These are phyloP conservation scores for Hypanus sabinus DNA, from an alignment of 2,113 vertebrate species.

Conservation along the genomic window DNA sequence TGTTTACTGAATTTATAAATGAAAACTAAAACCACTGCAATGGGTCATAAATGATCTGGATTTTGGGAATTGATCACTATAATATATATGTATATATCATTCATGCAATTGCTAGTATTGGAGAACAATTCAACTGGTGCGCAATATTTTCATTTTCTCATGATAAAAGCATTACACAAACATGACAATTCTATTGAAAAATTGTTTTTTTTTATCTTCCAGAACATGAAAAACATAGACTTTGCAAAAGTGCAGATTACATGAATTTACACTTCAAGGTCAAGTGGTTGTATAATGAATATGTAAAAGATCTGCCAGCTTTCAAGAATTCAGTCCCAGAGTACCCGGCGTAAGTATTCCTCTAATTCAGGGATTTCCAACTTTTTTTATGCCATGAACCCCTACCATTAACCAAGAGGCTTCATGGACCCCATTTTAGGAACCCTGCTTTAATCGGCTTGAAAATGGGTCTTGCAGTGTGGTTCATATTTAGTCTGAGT, in stretches of 20 bases:
- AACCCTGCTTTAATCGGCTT: background rate
- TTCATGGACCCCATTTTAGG: no score
- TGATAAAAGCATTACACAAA: background rate
- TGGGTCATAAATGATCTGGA: background rate
- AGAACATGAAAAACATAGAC: constrained; percentile 93
- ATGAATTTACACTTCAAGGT: constrained; percentile 99
- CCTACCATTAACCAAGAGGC: no score
- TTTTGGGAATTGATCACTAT: background rate
- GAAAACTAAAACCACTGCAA: background rate
- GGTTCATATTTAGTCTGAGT: background rate
- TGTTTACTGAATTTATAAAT: background rate
- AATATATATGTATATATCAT: background rate
- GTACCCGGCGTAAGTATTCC: constrained; percentile 82
- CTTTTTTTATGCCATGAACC: no score
- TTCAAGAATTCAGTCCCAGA: constrained; percentile 91
- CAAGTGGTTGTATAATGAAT: constrained; percentile 98
- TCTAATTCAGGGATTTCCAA: no score
- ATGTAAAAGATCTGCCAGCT: constrained; percentile 88
- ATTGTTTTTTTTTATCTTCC: background rate
- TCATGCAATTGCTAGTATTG: background rate
- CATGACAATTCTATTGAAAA: background rate
- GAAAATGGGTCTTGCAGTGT: background rate
- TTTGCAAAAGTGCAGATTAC: constrained; percentile 97
- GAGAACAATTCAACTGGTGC: background rate
- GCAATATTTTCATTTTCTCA: background rate